These are phyloP conservation scores for Chamaea fasciata DNA, from an alignment of 2,113 vertebrate genomes.

Conservation along the genomic window DNA sequence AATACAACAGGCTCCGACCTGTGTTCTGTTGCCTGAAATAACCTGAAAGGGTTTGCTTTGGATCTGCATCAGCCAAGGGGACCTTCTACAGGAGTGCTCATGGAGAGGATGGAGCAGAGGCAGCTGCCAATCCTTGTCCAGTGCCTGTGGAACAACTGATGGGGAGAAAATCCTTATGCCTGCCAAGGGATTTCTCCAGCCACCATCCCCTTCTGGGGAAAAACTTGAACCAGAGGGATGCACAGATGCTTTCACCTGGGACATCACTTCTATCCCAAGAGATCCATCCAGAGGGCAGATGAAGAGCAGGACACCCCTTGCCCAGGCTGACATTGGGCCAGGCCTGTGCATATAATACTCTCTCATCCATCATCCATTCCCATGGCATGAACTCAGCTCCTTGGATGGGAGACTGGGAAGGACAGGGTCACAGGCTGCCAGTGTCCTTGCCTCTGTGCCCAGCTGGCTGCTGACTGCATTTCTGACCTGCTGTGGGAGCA, in stretches of 20 bases:
- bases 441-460: not conserved
- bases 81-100: not conserved
- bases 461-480: not conserved
- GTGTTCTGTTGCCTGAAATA: conserved; percentile 38
- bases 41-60: not conserved
- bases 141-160: fast-evolving
- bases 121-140: not conserved
- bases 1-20: conserved; percentile 44
- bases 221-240: not conserved
- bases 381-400: not conserved
- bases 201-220: not conserved
- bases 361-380: not conserved
- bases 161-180: not conserved
- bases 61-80: not conserved
- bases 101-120: not conserved
- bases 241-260: not conserved
- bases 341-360: not conserved
- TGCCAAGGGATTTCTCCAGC: not conserved
- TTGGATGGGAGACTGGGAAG: not conserved
- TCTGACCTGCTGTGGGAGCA: fast-evolving
- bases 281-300: not conserved
- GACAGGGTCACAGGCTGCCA: not conserved
- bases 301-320: not conserved
- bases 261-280: not conserved
- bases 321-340: not conserved